Percentiles rank a stretch among this genome's conserved stretches.
These are phyloP conservation scores for Drosophila testacea DNA, from an alignment of 2,888 invertebrate genomes.

Conservation along the genomic window DNA sequence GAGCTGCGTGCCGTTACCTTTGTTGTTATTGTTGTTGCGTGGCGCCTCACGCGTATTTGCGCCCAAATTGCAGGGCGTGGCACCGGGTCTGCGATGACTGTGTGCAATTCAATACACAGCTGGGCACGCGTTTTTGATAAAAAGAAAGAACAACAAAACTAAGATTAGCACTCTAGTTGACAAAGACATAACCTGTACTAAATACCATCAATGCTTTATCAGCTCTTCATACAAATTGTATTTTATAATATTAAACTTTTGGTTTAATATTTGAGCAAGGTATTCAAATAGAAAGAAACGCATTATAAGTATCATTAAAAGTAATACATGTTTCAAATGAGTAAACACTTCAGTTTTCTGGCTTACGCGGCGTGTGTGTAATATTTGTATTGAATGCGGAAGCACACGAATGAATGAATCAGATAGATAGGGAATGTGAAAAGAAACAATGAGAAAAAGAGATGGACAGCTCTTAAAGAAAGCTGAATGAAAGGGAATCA, in stretches of 20 bases:
- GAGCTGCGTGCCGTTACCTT: constrained; percentile 52
- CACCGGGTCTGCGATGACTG: background rate
- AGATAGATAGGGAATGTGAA: background rate
- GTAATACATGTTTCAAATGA: background rate
- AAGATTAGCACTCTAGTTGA: background rate
- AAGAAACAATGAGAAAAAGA: background rate
- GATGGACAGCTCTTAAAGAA: constrained; percentile 2
- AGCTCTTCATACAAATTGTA: background rate
- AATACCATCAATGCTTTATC: background rate
- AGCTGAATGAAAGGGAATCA: constrained; percentile 26
- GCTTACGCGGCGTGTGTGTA: constrained; percentile 26
- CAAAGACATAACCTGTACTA: background rate
- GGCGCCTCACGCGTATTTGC: constrained; percentile 45
- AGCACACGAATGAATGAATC: constrained; percentile 20
- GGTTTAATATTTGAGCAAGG: background rate
- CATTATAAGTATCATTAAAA: constrained; percentile 10
- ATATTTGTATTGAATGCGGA: constrained; percentile 43
- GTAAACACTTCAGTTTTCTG: constrained; percentile 17
- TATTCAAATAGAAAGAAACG: background rate
- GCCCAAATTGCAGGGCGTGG: constrained; percentile 11
- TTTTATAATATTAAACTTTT: background rate
- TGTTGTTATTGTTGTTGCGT: constrained; percentile 12
- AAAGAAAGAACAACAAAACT: constrained; percentile 4
- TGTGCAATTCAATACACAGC: constrained; percentile 16
- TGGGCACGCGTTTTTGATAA: constrained; percentile 56